Evolutionary conservation across 1,140 invertebrate genomes (phyloP).

Genomic region (Lepidostoma basale): DNA sequence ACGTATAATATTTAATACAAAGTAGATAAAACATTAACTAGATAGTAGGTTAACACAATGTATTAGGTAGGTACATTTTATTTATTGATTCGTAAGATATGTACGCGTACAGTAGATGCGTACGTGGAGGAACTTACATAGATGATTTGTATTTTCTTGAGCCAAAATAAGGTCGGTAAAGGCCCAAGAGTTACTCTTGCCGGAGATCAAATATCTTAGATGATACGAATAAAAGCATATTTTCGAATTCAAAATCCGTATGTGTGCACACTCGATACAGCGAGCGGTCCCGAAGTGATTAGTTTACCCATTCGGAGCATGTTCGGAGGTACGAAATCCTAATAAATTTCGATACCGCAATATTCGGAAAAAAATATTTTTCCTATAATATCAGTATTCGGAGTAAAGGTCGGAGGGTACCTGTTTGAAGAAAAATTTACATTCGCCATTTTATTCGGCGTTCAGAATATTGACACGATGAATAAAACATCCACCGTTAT

Average conservation of each 20-base stretch:
- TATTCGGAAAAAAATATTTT: slow-evolving; percentile 12
- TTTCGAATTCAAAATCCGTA: no score
- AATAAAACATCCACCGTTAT: slow-evolving; percentile 37
- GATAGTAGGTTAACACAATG: no score
- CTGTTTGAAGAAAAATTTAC: slow-evolving; percentile 22
- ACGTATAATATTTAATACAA: not conserved
- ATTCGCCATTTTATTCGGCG: slow-evolving; percentile 13
- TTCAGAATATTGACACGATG: slow-evolving; percentile 31
- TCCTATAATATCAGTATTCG: slow-evolving; percentile 9
- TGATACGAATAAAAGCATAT: no score
- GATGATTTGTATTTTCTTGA: no score
- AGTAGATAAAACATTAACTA: no score
- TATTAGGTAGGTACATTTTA: no score
- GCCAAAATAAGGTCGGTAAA: no score
- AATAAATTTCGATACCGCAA: slow-evolving; percentile 17
- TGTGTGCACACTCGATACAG: not conserved
- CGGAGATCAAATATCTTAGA: no score
- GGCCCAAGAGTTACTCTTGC: no score
- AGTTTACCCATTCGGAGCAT: slow-evolving; percentile 11
- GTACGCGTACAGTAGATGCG: no score
- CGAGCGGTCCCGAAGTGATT: slow-evolving; percentile 4
- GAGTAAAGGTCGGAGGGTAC: slow-evolving; percentile 10
- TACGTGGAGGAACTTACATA: no score
- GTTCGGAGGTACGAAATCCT: slow-evolving; percentile 15
- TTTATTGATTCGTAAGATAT: no score